Base-by-base conservation (phyloP, 2,888 invertebrate genomes). In the Archaeoteleia sp. region DNA sequence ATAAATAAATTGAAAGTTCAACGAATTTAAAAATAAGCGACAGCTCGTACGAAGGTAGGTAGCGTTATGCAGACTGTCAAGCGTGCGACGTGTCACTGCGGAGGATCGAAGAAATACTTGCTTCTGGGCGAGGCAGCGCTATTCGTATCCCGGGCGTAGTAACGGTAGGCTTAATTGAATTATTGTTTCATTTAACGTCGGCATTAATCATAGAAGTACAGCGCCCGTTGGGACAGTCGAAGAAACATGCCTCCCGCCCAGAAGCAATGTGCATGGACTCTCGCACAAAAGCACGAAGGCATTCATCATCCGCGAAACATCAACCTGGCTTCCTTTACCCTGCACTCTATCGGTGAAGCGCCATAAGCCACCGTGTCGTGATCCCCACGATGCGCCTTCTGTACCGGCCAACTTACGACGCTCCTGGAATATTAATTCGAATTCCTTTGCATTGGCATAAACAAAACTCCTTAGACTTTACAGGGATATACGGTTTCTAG, bases 131-230 rank as follows among this genome's bases (percentile, higher is more conserved):
- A 35, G 35, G 35, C 35, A 35, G 15, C 14, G 35, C 35, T 35
- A 35, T 35, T 35, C 35, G 35, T 17, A 35, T 35, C 35, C 14
- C 9, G 12, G 27, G 13, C 30, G 20, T 23, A 12, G 34, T 45
- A 27, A 29, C 37, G 35, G 46, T 75, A 75, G 72, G 66, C 73
- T 71, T 73, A 74, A 76, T 78, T 78, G 77, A 79, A 79, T 78
- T 78, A 78, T 79, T 72, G 78, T 78, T 74, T 76, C 70, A 61
- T 72, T 78, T 74, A 77, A 74, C 62, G 74, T 72, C 70, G 71
- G 67, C 73, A 74, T 79, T 76, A 71, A 75, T 79, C 79, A 76
- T 70, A 74, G 73, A 57, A 45, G 67, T 70, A 46, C 58, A 53
- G 40, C 35, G 39, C 25, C 17, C 35, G 27, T 20, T 30, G 27